These are phyloP conservation scores for Hypena proboscidalis DNA, from an alignment of 2,888 invertebrate genomes.

Conservation along the genomic window DNA sequence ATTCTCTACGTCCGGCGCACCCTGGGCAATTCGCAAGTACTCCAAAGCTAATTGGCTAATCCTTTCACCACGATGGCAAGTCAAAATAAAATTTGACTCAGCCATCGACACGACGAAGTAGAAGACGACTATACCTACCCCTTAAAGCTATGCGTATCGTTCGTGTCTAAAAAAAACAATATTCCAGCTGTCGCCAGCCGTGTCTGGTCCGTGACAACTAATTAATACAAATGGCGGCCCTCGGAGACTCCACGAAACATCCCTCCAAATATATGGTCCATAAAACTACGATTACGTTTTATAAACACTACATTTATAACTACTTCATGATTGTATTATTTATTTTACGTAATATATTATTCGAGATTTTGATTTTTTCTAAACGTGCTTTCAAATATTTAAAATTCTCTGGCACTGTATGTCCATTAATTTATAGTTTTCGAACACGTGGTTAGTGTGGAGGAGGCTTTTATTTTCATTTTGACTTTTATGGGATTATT, in stretches of 20 bases:
- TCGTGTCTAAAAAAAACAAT: constrained; percentile 46
- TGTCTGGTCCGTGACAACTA: constrained; percentile 54
- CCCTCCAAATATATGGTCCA: constrained; percentile 75
- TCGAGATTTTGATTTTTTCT: constrained; percentile 80
- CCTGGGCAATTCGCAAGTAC: no score
- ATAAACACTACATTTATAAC: constrained; percentile 84
- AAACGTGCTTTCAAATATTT: constrained; percentile 83
- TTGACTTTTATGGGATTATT: constrained; percentile 10
- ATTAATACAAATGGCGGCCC: constrained; percentile 70
- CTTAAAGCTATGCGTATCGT: no score
- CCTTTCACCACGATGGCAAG: no score
- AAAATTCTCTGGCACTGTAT: constrained; percentile 81
- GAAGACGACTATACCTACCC: no score
- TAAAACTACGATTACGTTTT: constrained; percentile 82
- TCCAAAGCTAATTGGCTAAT: no score
- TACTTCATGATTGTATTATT: constrained; percentile 84
- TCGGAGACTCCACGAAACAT: constrained; percentile 45
- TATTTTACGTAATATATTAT: constrained; percentile 85
- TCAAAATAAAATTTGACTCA: no score
- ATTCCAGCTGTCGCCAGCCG: constrained; percentile 45
- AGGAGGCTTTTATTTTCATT: constrained; percentile 34
- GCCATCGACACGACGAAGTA: no score
- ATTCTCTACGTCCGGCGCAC: no score
- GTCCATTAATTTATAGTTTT: constrained; percentile 83
- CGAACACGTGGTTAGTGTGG: constrained; percentile 54